phyloP scores from a whole-genome alignment of 1,140 invertebrate species.

The Ceratina calcarata region DNA sequence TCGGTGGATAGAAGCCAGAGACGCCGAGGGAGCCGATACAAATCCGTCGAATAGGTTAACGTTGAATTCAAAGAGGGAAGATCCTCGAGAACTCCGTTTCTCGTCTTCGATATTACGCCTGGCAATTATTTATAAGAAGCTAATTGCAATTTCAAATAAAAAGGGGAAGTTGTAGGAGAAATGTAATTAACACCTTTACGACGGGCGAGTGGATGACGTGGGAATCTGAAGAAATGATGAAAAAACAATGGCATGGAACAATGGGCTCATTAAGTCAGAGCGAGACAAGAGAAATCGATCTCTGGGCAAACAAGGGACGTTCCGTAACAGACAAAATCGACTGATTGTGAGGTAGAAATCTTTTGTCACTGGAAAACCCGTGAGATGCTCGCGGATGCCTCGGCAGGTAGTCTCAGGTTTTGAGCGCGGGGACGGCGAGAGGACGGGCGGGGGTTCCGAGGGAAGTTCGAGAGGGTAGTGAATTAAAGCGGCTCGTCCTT shows the following conservation, averaged over 20 bases:
- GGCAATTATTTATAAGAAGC: too few relatives aligned
- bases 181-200: too few relatives aligned
- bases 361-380: conserved; percentile 17
- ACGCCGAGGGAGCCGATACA: neutral
- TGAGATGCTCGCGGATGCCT: conserved; percentile 16
- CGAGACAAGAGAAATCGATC: neutral
- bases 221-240: neutral
- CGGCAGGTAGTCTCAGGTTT: conserved; percentile 37
- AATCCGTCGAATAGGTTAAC: neutral
- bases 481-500: conserved; percentile 75
- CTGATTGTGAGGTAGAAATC: conserved; percentile 14
- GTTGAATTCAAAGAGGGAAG: too few relatives aligned
- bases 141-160: too few relatives aligned
- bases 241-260: neutral
- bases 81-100: neutral
- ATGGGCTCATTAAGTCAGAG: conserved; percentile 2
- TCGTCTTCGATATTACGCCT: neutral
- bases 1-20: neutral
- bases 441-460: neutral
- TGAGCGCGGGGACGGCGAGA: conserved; percentile 42
- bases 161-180: too few relatives aligned
- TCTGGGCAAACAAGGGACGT: neutral
- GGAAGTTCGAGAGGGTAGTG: conserved; percentile 60
- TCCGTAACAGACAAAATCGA: neutral
- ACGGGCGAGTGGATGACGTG: too few relatives aligned